A percentile compares a stretch with the other conserved stretches of the same genome.
Conservation (phyloP, 2,888 invertebrate species). For the Nemapogon koenigi region DNA sequence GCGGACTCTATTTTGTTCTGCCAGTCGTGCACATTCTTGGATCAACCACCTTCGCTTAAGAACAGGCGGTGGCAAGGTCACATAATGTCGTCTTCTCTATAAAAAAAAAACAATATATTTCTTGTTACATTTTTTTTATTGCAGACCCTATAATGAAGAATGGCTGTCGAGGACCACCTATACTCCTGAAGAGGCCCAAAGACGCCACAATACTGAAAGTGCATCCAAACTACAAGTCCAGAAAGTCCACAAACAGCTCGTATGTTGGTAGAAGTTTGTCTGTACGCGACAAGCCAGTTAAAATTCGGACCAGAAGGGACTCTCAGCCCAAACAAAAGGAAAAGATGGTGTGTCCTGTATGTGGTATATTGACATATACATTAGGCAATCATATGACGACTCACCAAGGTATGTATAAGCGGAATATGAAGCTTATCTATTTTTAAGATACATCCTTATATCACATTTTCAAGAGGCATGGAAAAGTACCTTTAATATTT, state of each 20-base stretch:
- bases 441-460: no score
- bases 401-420: constrained; percentile 52
- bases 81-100: no score
- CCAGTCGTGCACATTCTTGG: no score
- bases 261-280: background rate
- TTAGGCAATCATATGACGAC: constrained; percentile 54
- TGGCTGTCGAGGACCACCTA: constrained; percentile 47
- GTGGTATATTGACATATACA: constrained; percentile 54
- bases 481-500: no score
- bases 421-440: no score
- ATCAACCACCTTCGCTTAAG: no score
- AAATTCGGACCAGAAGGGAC: background rate
- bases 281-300: background rate
- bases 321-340: constrained; percentile 35
- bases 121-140: no score
- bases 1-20: no score
- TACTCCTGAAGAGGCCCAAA: constrained; percentile 48
- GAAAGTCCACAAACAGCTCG: background rate
- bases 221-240: constrained; percentile 29
- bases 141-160: constrained; percentile 55
- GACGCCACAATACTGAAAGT: constrained; percentile 50
- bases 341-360: constrained; percentile 56
- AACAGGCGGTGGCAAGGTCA: no score
- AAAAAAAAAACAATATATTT: no score
- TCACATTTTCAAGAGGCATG: no score